phyloP scores from a whole-genome alignment of 1,140 invertebrate genomes.

The Cecropterus lyciades region DNA sequence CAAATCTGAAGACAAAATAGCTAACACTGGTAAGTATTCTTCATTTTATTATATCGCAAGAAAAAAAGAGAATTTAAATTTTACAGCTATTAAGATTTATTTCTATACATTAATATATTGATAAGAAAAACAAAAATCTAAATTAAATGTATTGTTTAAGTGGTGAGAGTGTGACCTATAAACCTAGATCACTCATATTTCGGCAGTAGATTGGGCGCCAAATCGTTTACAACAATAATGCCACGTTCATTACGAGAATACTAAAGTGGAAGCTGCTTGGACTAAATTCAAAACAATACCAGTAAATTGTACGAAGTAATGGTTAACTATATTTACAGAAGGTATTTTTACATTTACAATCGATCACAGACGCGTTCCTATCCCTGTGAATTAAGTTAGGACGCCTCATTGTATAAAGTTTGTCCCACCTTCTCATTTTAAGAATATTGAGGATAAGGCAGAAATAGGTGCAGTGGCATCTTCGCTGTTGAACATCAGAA shows the following conservation, averaged over 20 bases:
- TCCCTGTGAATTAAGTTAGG: too few species aligned
- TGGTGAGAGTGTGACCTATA: slow-evolving; percentile 1
- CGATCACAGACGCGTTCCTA: too few species aligned
- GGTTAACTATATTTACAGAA: background rate
- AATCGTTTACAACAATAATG: background rate
- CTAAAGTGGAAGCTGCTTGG: background rate
- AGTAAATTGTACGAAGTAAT: background rate
- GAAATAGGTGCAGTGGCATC: too few species aligned
- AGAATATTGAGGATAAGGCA: too few species aligned
- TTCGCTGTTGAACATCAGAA: too few species aligned
- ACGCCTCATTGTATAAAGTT: too few species aligned
- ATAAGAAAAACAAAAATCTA: background rate
- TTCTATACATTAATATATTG: background rate
- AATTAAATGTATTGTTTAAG: background rate
- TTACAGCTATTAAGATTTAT: too few species aligned
- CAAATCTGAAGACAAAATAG: slow-evolving; percentile 87
- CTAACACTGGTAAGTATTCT: slow-evolving; percentile 84
- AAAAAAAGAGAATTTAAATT: background rate
- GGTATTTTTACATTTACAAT: too few species aligned
- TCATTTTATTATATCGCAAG: background rate
- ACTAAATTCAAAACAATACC: slow-evolving; percentile 1
- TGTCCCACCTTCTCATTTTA: too few species aligned
- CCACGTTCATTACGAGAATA: background rate
- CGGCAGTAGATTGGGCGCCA: background rate
- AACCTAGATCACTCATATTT: background rate